Evolutionary conservation across 64 coral and sea anemone genomes (phyloP).

Genomic region (Stichodactyla mertensii): DNA sequence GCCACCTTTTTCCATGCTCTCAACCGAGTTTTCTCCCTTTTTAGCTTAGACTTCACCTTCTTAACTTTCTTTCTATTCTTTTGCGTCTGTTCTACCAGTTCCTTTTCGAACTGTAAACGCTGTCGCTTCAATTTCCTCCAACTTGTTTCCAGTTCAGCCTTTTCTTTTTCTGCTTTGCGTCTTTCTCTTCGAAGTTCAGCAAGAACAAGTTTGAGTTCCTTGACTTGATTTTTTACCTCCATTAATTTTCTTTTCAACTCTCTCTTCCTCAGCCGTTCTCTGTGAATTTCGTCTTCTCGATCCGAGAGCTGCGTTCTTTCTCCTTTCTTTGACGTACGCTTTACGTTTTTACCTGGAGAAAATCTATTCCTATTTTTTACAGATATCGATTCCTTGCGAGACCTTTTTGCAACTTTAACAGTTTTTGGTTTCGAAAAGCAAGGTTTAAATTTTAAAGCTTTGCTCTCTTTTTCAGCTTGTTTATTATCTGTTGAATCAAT

Average conservation of each 20-base stretch:
- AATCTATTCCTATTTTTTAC: no score
- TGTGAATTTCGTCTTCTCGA: slow-evolving; percentile 29
- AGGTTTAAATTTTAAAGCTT: not conserved
- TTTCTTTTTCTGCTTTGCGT: slow-evolving; percentile 29
- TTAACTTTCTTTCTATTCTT: not conserved
- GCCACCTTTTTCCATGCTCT: slow-evolving; percentile 14
- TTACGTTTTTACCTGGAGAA: no score
- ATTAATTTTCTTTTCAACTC: slow-evolving; percentile 21
- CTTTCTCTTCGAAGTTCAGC: slow-evolving; percentile 39
- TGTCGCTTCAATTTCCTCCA: slow-evolving; percentile 36
- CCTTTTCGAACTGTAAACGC: slow-evolving; percentile 11
- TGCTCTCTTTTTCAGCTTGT: not conserved
- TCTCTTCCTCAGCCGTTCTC: slow-evolving; percentile 24
- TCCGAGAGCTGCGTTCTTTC: not conserved
- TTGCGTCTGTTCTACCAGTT: not conserved
- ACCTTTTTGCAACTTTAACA: no score
- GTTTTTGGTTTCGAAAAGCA: not conserved
- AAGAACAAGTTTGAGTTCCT: slow-evolving; percentile 17
- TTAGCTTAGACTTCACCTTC: slow-evolving; percentile 12
- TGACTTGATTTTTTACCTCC: slow-evolving; percentile 8
- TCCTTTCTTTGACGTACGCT: not conserved
- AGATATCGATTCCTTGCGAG: no score
- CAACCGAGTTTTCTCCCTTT: slow-evolving; percentile 16
- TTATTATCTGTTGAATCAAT: not conserved
- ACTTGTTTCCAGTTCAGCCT: slow-evolving; percentile 12